Evolutionary conservation across 2,113 vertebrate genomes (phyloP).

Genomic region (Antennarius striatus): DNA sequence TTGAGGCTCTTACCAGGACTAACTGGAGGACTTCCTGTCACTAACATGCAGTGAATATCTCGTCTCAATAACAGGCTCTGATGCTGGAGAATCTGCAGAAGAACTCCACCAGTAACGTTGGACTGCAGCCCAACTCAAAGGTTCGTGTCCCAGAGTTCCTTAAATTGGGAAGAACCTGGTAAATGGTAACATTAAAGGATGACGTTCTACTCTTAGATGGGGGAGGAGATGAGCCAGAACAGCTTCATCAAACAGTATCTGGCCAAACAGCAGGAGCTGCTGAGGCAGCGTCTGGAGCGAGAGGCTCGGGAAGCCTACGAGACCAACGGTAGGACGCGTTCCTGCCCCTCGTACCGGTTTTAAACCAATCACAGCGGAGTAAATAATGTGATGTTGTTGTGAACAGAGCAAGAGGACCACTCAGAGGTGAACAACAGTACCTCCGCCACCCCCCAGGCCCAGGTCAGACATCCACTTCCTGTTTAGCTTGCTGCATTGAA

Average conservation of each 20-base stretch:
- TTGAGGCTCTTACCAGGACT: too few species aligned
- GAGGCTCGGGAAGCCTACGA: conserved; percentile 84
- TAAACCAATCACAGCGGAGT: too few species aligned
- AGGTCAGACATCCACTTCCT: conserved; percentile 59
- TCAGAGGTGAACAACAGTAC: conserved; percentile 72
- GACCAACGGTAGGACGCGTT: too few species aligned
- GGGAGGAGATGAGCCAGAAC: conserved; percentile 95
- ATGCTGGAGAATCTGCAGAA: conserved; percentile 94
- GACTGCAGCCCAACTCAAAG: conserved; percentile 92
- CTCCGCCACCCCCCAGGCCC: conserved; percentile 62
- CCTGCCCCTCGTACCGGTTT: too few species aligned
- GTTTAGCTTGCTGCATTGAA: too few species aligned
- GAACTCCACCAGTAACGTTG: conserved; percentile 86
- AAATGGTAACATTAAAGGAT: not conserved
- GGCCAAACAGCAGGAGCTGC: conserved; percentile 91
- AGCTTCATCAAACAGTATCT: conserved; percentile 95
- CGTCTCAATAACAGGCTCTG: conserved; percentile 81
- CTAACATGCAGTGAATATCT: conserved; percentile 13
- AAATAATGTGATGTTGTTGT: conserved; percentile 17
- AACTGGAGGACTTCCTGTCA: not conserved
- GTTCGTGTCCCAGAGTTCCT: conserved; percentile 62
- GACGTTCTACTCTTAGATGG: conserved; percentile 80
- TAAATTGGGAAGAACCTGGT: not conserved
- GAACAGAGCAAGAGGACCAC: conserved; percentile 74
- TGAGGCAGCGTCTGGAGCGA: conserved; percentile 87